Evolutionary conservation across 35 echinoderm and acorn worm genomes (phyloP).

Genomic region (Nesometra sesokonis): DNA sequence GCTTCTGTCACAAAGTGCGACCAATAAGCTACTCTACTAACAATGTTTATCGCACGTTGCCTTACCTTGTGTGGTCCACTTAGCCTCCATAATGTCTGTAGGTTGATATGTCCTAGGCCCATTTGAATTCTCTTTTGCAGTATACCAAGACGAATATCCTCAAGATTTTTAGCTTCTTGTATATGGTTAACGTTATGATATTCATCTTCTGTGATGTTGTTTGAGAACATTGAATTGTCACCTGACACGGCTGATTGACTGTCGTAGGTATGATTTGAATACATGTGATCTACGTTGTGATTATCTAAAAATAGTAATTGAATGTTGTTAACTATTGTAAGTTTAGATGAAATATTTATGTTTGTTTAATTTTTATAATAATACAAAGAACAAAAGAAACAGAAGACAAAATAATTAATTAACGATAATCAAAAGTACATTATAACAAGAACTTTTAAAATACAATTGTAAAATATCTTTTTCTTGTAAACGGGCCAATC

Average conservation of each 20-base stretch:
- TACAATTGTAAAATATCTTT: too few relatives aligned
- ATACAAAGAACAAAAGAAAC: too few relatives aligned
- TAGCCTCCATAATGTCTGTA: not conserved
- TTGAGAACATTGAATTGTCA: not conserved
- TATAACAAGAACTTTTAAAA: too few relatives aligned
- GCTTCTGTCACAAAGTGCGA: too few relatives aligned
- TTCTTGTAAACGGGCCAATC: too few relatives aligned
- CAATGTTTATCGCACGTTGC: too few relatives aligned
- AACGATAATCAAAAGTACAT: too few relatives aligned
- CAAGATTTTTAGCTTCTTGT: not conserved
- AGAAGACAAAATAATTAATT: too few relatives aligned
- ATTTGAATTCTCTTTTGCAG: not conserved
- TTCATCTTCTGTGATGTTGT: not conserved
- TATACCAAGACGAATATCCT: not conserved
- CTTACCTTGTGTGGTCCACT: not conserved
- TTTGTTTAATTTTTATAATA: too few relatives aligned
- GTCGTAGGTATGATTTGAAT: not conserved
- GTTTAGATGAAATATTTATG: too few relatives aligned
- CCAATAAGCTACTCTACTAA: too few relatives aligned
- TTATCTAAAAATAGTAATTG: not conserved
- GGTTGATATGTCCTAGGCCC: not conserved
- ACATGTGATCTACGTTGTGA: not conserved
- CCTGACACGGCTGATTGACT: not conserved
- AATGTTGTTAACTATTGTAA: too few relatives aligned
- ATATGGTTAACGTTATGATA: not conserved